These are phyloP conservation scores for Coptodon bakossiorum DNA, from an alignment of 2,113 vertebrate genomes.

Conservation along the genomic window DNA sequence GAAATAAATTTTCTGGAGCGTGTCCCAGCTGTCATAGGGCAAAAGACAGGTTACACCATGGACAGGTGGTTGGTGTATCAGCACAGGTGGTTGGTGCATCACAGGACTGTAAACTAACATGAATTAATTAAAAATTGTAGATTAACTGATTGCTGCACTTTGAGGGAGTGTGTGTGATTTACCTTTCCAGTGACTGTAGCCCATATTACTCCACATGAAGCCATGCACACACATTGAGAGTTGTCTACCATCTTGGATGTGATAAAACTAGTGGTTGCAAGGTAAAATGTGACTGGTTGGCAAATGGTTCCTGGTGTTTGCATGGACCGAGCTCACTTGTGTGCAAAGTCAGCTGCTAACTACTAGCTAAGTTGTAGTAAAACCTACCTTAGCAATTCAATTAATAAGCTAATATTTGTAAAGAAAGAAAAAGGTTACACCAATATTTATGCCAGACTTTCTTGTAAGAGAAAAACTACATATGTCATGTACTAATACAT, in stretches of 20 bases:
- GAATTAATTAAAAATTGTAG: background rate
- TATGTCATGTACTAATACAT: background rate
- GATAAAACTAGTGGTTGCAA: background rate
- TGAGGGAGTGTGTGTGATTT: background rate
- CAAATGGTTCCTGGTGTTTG: background rate
- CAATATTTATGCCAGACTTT: background rate
- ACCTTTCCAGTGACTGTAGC: background rate
- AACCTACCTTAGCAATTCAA: background rate
- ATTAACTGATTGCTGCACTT: background rate
- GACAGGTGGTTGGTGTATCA: background rate
- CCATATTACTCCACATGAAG: background rate
- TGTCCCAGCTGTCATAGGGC: background rate
- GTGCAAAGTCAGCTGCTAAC: background rate
- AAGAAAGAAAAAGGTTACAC: background rate
- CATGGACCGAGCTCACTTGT: background rate
- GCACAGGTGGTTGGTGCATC: background rate
- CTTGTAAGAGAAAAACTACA: background rate
- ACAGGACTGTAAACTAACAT: background rate
- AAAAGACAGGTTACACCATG: background rate
- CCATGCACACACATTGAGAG: background rate
- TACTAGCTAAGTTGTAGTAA: background rate
- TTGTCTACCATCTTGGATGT: background rate
- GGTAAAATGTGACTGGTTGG: background rate
- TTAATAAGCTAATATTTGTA: background rate
- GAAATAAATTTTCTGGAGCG: background rate